A percentile compares a stretch with the other conserved stretches of the same genome.
phyloP scores from a whole-genome alignment of 23 tunicate genomes.

The Ciona savignyi region DNA sequence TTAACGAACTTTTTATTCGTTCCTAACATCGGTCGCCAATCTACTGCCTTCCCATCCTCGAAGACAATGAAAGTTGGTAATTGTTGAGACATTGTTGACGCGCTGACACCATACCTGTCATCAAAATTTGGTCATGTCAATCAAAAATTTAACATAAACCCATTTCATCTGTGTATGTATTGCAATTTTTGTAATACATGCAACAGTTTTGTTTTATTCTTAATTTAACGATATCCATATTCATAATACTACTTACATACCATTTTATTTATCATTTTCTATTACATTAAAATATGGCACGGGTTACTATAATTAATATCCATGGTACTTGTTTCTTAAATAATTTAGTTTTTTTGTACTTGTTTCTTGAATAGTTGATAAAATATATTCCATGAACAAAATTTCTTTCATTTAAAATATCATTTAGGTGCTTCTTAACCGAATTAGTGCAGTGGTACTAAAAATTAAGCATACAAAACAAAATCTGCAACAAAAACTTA shows the following conservation, averaged over 20 bases:
- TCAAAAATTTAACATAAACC: background rate
- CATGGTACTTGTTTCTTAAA: too few relatives aligned
- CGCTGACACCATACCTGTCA: slow-evolving; percentile 53
- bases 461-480: too few relatives aligned
- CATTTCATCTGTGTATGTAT: background rate
- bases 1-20: slow-evolving; percentile 55
- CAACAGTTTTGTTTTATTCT: background rate
- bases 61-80: slow-evolving; percentile 74
- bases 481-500: slow-evolving; percentile 7
- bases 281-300: too few relatives aligned
- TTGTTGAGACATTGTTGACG: slow-evolving; percentile 59
- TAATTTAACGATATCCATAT: background rate
- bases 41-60: slow-evolving; percentile 57
- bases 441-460: too few relatives aligned
- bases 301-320: too few relatives aligned
- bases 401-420: too few relatives aligned
- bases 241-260: too few relatives aligned
- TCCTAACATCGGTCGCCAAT: slow-evolving; percentile 87
- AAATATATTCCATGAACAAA: too few relatives aligned
- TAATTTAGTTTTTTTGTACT: too few relatives aligned
- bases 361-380: too few relatives aligned
- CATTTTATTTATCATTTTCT: too few relatives aligned
- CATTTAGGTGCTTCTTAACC: too few relatives aligned
- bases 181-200: background rate
- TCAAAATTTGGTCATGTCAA: background rate